Evolutionary conservation across 1,140 invertebrate species (phyloP), one percentile per base, ranked within the genome.

Genomic region (Rhynchophorus ferrugineus): DNA sequence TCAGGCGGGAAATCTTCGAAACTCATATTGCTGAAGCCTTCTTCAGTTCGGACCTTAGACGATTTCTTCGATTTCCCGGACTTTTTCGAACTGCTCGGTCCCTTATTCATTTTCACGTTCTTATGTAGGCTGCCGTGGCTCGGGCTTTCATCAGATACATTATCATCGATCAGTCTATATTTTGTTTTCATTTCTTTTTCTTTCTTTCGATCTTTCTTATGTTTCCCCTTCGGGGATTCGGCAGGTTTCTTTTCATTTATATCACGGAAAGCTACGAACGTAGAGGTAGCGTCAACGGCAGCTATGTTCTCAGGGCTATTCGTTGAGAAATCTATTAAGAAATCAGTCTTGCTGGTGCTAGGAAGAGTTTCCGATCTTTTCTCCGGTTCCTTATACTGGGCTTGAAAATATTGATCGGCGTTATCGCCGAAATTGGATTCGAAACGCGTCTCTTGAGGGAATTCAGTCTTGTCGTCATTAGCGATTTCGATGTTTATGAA

Each of bases 1-100:
- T 85, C 84, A 16, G 81, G 82, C 1, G 81, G 80, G 59, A 84
- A 83, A 66, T 87, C 84, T 66, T 87, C 84, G 58, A 87, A 87
- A 60, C 84, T 87, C 81, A 87, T 82, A 60, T 87, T 87, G 57
- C 80, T 83, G 55, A 87, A 85, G 2, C 83, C 84, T 2, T 73
- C 73, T 33, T 75, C 71, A 3, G 65, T 66, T 57, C 63, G 68
- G 29, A 68, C 60, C 58, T 70, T 72, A 21, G 65, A 33, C 6
- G 58, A 60, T 56, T 65, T 67, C 21, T 63, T 58, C 9, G 49
- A 53, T 60, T 68, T 62, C 14, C 38, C 14, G 16, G 44, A 14
- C 42, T 53, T 56, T 58, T 65, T 58, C 41, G 33, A 38, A 45
- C 37, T 39, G 36, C 37, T 58, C 6, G 36, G 16, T 33, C 53